Percentiles rank a stretch among this genome's conserved stretches.
These are phyloP conservation scores for Frankliniella fusca DNA, from an alignment of 2,888 invertebrate species.

Conservation along the genomic window DNA sequence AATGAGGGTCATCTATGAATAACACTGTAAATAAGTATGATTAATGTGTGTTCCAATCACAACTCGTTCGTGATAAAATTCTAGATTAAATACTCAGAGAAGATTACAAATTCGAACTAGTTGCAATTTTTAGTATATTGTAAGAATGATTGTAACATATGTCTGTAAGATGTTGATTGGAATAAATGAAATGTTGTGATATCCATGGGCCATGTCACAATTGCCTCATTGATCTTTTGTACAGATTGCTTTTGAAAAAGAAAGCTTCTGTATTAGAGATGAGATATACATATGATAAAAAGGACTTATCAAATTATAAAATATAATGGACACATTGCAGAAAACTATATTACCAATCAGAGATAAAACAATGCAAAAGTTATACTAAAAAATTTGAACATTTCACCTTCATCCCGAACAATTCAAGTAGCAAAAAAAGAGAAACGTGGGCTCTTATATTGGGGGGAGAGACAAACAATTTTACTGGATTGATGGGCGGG, in stretches of 20 bases:
- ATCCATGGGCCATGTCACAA: neutral
- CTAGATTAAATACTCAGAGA: neutral
- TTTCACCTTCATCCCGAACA: neutral
- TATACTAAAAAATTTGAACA: neutral
- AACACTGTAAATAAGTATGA: neutral
- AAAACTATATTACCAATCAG: neutral
- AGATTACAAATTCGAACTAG: neutral
- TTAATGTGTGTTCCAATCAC: neutral
- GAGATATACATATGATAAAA: too few relatives aligned
- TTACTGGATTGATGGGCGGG: neutral
- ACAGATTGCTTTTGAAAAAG: too few relatives aligned
- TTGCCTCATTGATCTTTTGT: neutral
- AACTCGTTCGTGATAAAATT: neutral
- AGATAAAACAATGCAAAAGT: too few relatives aligned
- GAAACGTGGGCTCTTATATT: neutral
- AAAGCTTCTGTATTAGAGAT: neutral
- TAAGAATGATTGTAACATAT: neutral
- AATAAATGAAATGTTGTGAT: conserved; percentile 21
- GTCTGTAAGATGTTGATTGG: conserved; percentile 13
- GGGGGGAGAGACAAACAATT: neutral
- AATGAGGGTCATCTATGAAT: neutral
- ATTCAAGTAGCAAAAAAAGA: neutral
- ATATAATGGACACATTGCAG: neutral
- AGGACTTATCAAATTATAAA: too few relatives aligned
- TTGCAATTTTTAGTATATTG: neutral